These are phyloP conservation scores for Lophochroa leadbeateri DNA, from an alignment of 2,113 vertebrate species.

Conservation along the genomic window DNA sequence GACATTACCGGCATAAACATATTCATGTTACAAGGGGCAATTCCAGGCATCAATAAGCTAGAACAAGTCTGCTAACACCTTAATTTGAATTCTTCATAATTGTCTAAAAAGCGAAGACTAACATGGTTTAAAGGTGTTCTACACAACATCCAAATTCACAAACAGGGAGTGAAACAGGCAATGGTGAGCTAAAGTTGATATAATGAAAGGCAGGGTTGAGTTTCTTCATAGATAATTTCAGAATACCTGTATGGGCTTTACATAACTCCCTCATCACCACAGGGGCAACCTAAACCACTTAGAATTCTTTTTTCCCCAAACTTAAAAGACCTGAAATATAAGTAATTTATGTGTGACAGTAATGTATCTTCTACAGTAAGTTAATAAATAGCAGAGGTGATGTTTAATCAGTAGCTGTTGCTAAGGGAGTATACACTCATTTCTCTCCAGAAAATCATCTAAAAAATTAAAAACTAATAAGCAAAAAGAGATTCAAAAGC, in stretches of 20 bases:
- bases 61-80: too few relatives aligned
- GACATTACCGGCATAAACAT: too few relatives aligned
- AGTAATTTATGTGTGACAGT: background rate
- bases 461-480: background rate
- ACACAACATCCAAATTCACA: background rate
- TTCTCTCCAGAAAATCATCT: background rate
- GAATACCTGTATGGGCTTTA: background rate
- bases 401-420: background rate
- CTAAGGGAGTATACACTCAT: background rate
- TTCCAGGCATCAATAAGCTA: too few relatives aligned
- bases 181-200: background rate
- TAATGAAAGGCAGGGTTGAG: background rate
- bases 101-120: background rate
- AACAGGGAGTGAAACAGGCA: background rate
- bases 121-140: background rate
- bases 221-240: background rate
- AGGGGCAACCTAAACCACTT: background rate
- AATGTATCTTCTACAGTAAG: background rate
- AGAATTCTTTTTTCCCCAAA: background rate
- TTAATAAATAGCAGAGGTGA: background rate
- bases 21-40: too few relatives aligned
- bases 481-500: background rate
- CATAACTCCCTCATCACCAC: background rate
- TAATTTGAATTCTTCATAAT: background rate
- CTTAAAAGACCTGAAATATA: background rate